Base-by-base conservation (phyloP, 2,797 vertebrate genomes). In the Tamandua tetradactyla region DNA sequence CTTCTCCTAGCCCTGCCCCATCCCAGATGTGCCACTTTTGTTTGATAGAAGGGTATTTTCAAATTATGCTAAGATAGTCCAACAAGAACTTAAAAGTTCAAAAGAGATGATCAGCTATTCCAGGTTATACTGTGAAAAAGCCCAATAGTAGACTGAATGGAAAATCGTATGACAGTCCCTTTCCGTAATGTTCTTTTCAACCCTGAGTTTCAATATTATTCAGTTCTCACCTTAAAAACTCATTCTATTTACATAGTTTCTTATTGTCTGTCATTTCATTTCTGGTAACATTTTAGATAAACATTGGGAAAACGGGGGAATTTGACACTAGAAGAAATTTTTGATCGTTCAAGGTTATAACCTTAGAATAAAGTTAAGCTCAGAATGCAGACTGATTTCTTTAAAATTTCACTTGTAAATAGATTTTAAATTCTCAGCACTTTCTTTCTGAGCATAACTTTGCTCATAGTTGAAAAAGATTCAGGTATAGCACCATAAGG, bases 391-490 rank as follows among this genome's bases (percentile, higher is more conserved):
- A 72, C 42, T 94, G 42, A 92, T 93, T 83, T 89, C 15, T 78
- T 87, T 69, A 35, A 62, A 57, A 64, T 94, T 92, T 85, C 14
- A 42, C 69, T 91, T 80, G 79, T 86, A 59, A 94, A 79, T n/a
- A 44, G 40, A 89, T 88, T 49, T 85, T 69, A 95, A 95, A 85
- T 87, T 94, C 35, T 94, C 85, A 92, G 74, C 89, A 83, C 81
- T 90, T 95, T 55, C 62, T 82, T 94, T 95, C 81, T 75, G 35
- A 79, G 25, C 30, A 3, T 88, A 61, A 76, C 57, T 83, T 95
- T 94, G 89, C 55, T 83, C 66, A 59, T 61, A 75, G 74, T 89
- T 85, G 84, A 52, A 89, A 93, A 87, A 94, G 62, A 52, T 68
- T 81, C 52, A 83, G 62, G 35, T 82, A 42, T 40, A 64, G 62